phyloP scores from a whole-genome alignment of 2,113 vertebrate species.

The Sterna hirundo region DNA sequence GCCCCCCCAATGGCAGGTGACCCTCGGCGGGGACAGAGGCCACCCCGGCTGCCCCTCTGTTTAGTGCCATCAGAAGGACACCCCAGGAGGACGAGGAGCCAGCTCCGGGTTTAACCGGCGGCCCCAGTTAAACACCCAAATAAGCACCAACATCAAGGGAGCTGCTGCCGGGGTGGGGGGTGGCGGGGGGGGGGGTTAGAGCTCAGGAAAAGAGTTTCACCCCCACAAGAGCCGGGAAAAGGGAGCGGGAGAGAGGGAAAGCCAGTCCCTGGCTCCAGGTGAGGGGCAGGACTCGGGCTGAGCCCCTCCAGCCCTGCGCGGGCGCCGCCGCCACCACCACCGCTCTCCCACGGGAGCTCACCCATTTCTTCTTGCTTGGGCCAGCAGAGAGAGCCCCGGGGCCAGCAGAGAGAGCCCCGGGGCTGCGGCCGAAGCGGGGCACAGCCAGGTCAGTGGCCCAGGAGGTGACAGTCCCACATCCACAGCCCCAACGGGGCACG shows the following conservation, averaged over 20 bases:
- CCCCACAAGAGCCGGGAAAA: neutral
- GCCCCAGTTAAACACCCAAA: fast-evolving
- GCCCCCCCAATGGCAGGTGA: fast-evolving
- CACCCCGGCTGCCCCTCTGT: neutral
- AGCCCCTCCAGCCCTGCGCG: neutral
- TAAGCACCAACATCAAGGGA: fast-evolving
- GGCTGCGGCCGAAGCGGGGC: neutral
- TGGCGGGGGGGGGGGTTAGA: neutral
- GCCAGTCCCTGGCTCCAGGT: fast-evolving
- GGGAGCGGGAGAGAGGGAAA: neutral
- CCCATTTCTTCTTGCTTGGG: neutral
- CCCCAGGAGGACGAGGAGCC: neutral
- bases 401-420: neutral
- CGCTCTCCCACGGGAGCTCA: neutral
- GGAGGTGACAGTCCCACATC: neutral
- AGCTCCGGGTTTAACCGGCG: neutral
- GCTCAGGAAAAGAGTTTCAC: neutral
- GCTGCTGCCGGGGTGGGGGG: neutral
- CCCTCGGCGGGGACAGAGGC: neutral
- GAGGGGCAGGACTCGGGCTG: neutral
- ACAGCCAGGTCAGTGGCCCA: neutral
- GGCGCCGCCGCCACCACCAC: too few relatives aligned
- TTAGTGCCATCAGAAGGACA: neutral
- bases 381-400: neutral
- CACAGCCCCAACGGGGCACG: neutral